phyloP scores from a whole-genome alignment of 37 sponge, comb jelly and placozoan genomes.

The Cladorhizidae sp. region DNA sequence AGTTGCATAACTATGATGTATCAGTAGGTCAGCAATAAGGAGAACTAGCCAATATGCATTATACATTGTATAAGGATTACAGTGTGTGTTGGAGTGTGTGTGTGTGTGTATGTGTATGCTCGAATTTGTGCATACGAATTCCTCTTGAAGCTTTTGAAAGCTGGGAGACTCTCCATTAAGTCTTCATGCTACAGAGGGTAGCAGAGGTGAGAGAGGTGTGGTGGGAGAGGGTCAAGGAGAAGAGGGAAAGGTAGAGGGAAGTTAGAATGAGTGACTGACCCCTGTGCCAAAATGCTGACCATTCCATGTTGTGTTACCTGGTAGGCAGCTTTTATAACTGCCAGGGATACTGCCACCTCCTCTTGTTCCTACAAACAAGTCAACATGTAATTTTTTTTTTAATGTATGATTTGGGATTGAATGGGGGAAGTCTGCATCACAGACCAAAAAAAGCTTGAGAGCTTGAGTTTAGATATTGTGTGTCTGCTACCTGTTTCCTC shows the following conservation, averaged over 20 bases:
- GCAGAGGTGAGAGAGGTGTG: not conserved
- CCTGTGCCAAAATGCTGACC: not conserved
- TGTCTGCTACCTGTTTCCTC: slow-evolving; percentile 54
- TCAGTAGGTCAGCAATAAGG: too few relatives aligned
- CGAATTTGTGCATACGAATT: slow-evolving; percentile 49
- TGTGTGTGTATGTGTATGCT: not conserved
- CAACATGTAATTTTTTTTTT: too few relatives aligned
- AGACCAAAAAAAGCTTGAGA: not conserved
- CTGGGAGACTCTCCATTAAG: slow-evolving; percentile 39
- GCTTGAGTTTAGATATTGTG: not conserved
- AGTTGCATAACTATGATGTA: too few relatives aligned
- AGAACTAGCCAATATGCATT: too few relatives aligned
- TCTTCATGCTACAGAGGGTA: slow-evolving; percentile 53
- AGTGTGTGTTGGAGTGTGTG: too few relatives aligned
- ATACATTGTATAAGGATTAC: too few relatives aligned
- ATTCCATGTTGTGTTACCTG: slow-evolving; percentile 2
- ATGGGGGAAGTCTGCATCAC: not conserved
- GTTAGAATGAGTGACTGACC: too few relatives aligned
- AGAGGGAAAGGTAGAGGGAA: not conserved
- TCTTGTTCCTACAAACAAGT: slow-evolving; percentile 57
- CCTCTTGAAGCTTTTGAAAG: slow-evolving; percentile 58
- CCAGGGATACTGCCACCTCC: slow-evolving; percentile 40
- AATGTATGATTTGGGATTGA: too few relatives aligned
- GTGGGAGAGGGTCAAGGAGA: not conserved
- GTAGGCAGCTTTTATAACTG: slow-evolving; percentile 55